These are phyloP conservation scores for Thermophis baileyi DNA, from an alignment of 2,113 vertebrate species.

Conservation along the genomic window DNA sequence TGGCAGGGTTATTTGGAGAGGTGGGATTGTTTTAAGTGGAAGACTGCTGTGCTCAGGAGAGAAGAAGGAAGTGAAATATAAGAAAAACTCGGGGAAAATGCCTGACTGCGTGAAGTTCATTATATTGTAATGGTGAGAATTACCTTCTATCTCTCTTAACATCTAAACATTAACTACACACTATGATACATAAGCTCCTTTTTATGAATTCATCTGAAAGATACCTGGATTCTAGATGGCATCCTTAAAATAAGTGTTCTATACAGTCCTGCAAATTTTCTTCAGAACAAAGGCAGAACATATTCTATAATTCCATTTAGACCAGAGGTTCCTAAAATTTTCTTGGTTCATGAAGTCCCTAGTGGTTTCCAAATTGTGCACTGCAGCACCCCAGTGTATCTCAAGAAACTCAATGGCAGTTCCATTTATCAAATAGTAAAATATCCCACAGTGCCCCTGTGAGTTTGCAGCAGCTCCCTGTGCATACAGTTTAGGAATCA, in stretches of 20 bases:
- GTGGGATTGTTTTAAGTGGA: neutral
- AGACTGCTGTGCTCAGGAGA: neutral
- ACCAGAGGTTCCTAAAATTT: neutral
- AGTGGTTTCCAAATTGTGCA: neutral
- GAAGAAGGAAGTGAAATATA: neutral
- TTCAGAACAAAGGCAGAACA: neutral
- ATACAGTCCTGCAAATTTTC: neutral
- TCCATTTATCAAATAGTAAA: neutral
- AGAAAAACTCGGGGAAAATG: neutral
- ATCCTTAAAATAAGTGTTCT: neutral
- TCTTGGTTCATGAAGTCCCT: neutral
- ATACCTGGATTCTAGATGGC: neutral
- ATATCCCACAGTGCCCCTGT: neutral
- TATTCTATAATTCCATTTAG: neutral
- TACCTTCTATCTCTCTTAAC: neutral
- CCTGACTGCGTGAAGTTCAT: neutral
- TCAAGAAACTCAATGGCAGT: neutral
- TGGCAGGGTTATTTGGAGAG: neutral
- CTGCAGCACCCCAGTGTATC: neutral
- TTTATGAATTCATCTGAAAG: neutral
- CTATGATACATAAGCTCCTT: neutral
- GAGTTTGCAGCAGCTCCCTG: neutral
- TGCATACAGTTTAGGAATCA: neutral
- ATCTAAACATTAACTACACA: conserved; percentile 9
- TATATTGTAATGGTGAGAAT: neutral